Conservation (phyloP, 2,888 invertebrate genomes). For the Meiosimyza decipiens region DNA sequence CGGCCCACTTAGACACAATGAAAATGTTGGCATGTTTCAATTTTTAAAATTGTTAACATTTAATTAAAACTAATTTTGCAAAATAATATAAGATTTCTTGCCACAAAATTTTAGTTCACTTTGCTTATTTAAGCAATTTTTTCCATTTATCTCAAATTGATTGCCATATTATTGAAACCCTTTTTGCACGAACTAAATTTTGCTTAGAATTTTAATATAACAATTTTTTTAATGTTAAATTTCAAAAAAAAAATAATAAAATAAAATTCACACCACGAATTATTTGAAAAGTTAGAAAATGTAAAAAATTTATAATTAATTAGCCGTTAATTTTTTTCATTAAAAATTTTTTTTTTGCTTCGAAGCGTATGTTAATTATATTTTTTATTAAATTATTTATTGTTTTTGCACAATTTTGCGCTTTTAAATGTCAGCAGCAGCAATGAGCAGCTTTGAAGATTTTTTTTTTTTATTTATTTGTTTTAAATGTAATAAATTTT, state of each 20-base stretch:
- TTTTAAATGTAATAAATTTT: constrained; percentile 12
- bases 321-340: constrained; percentile 1
- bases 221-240: constrained; percentile 18
- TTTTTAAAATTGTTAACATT: too few relatives aligned
- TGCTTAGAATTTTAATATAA: constrained; percentile 16
- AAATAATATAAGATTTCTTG: too few relatives aligned
- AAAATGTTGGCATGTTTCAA: too few relatives aligned
- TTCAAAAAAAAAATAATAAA: constrained; percentile 10
- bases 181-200: constrained; percentile 26
- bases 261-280: constrained; percentile 40
- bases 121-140: too few relatives aligned
- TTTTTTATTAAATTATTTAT: constrained; percentile 32
- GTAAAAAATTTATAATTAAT: constrained; percentile 24
- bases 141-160: constrained; percentile 1
- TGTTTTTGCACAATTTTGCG: constrained; percentile 27
- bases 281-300: constrained; percentile 9
- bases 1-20: too few relatives aligned
- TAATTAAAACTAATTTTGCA: too few relatives aligned
- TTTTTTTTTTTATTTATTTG: constrained; percentile 10
- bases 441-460: constrained; percentile 34
- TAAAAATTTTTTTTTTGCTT: constrained; percentile 21
- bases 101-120: too few relatives aligned
- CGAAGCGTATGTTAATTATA: constrained; percentile 34
- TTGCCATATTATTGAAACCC: background rate
- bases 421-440: constrained; percentile 37